A percentile compares a stretch with the other conserved stretches of the same genome.
These are phyloP conservation scores for Linnaemya vulpina DNA, from an alignment of 2,888 invertebrate species.

Conservation along the genomic window DNA sequence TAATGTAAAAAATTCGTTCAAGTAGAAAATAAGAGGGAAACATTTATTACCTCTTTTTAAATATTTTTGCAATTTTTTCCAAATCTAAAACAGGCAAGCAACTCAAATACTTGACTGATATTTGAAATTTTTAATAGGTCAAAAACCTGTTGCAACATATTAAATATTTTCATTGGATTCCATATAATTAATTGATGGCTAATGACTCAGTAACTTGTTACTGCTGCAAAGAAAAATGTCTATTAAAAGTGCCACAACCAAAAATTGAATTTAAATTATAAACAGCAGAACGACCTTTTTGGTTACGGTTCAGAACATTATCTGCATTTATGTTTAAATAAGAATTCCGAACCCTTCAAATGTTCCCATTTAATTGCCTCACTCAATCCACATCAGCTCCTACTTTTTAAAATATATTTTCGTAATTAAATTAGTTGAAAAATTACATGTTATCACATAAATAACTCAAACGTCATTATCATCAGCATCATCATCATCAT, in stretches of 20 bases:
- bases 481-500: conserved; percentile 1
- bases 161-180: neutral
- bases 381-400: conserved; percentile 47
- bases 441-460: conserved; percentile 41
- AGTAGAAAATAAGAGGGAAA: too few relatives aligned
- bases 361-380: conserved; percentile 14
- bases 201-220: neutral
- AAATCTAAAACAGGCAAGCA: too few relatives aligned
- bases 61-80: too few relatives aligned
- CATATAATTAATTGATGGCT: neutral
- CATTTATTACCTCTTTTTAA: too few relatives aligned
- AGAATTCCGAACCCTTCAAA: neutral
- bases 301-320: neutral
- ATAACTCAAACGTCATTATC: conserved; percentile 29
- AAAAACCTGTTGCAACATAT: too few relatives aligned
- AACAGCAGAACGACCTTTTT: neutral
- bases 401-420: conserved; percentile 31
- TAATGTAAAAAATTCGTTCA: too few relatives aligned
- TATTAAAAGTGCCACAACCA: neutral
- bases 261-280: too few relatives aligned
- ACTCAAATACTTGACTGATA: too few relatives aligned
- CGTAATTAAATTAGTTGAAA: conserved; percentile 52
- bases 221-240: neutral
- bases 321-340: neutral
- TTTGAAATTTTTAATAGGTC: too few relatives aligned